These are phyloP conservation scores for Myotis pilosus DNA, from an alignment of 2,797 vertebrate genomes.

Conservation along the genomic window DNA sequence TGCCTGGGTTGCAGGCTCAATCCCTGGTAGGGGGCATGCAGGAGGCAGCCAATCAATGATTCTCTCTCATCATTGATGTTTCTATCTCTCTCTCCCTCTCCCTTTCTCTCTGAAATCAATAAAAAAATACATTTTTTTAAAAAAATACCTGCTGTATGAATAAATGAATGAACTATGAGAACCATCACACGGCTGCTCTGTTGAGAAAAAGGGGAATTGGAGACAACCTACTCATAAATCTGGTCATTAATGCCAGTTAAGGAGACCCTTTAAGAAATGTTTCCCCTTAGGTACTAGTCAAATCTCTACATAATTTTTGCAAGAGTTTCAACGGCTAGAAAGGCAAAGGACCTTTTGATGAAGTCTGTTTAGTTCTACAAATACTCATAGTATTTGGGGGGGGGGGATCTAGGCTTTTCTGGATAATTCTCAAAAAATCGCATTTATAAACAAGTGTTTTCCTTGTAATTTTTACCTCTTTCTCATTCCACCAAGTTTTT, in stretches of 20 bases:
- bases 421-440: not conserved
- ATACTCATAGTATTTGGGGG: not conserved
- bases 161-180: not conserved
- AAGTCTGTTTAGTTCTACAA: not conserved
- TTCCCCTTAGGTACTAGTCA: not conserved
- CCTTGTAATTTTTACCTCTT: not conserved
- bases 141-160: not conserved
- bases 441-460: not conserved
- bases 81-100: too few species aligned
- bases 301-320: not conserved
- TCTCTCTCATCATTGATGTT: too few species aligned
- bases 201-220: not conserved
- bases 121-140: too few species aligned
- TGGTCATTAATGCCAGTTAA: not conserved
- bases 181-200: not conserved
- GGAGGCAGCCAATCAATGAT: too few species aligned
- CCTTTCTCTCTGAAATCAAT: too few species aligned
- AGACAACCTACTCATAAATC: not conserved
- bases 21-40: too few species aligned
- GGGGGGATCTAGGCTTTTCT: not conserved
- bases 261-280: not conserved
- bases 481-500: not conserved
- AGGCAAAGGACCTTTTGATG: not conserved
- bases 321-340: not conserved
- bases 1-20: too few species aligned